These are phyloP conservation scores for Grallaria varia DNA, from an alignment of 2,113 vertebrate species.

Conservation along the genomic window DNA sequence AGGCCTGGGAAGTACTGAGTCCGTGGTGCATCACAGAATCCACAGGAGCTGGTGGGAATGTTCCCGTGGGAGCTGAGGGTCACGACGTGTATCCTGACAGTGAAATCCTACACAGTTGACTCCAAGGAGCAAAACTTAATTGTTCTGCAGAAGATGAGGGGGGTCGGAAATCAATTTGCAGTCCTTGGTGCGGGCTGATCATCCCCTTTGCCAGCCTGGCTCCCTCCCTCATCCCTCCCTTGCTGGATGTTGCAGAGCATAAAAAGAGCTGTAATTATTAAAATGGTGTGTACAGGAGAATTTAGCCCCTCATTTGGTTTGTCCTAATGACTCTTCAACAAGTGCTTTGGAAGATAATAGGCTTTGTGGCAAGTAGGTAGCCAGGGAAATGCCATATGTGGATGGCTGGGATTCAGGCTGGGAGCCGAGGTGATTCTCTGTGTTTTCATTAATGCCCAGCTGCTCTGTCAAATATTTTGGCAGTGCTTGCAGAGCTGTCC, in stretches of 20 bases:
- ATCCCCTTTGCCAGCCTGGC: background rate
- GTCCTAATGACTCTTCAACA: constrained; percentile 39
- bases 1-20: background rate
- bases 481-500: background rate
- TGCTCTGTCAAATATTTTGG: constrained; percentile 43
- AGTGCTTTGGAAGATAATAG: constrained; percentile 26
- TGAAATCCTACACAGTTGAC: background rate
- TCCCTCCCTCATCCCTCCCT: background rate
- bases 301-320: constrained; percentile 38
- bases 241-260: background rate
- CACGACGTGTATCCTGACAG: rapidly evolving
- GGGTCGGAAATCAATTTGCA: background rate
- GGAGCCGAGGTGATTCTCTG: background rate
- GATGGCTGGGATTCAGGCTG: background rate
- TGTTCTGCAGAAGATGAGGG: background rate
- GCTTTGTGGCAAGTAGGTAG: constrained; percentile 10
- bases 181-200: background rate
- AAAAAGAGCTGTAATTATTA: background rate
- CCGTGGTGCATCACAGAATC: rapidly evolving
- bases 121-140: background rate
- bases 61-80: rapidly evolving
- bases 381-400: background rate
- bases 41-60: rapidly evolving
- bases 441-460: background rate
- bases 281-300: constrained; percentile 18